Evolutionary conservation across 1,140 invertebrate species (phyloP).

Genomic region (Lepidurus couesii): DNA sequence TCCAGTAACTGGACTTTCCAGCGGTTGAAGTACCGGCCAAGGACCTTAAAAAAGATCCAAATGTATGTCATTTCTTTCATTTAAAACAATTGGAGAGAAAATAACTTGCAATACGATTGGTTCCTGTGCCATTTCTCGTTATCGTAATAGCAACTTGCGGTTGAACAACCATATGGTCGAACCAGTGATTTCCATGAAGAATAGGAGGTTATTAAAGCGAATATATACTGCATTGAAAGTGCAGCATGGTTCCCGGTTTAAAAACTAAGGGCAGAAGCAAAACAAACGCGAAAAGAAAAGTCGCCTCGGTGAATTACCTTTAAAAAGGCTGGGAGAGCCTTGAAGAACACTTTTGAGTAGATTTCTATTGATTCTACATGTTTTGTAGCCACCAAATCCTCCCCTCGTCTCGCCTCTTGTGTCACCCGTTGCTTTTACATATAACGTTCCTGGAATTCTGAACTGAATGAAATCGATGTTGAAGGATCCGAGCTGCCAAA

Average conservation of each 20-base stretch:
- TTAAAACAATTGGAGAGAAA: too few relatives aligned
- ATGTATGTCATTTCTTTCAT: too few relatives aligned
- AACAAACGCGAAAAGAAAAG: not conserved
- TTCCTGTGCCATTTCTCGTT: too few relatives aligned
- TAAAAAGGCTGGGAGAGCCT: not conserved
- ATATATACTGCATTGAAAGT: not conserved
- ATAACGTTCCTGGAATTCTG: too few relatives aligned
- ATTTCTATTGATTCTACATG: not conserved
- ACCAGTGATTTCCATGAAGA: not conserved
- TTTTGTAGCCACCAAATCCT: not conserved
- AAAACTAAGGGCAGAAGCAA: not conserved
- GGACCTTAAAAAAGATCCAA: too few relatives aligned
- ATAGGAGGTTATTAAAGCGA: not conserved
- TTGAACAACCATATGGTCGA: too few relatives aligned
- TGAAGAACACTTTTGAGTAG: not conserved
- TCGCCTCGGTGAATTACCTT: not conserved
- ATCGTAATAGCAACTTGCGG: too few relatives aligned
- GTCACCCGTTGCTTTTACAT: too few relatives aligned
- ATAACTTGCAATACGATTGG: too few relatives aligned
- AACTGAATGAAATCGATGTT: too few relatives aligned
- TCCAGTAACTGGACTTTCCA: not conserved
- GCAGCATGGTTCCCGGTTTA: not conserved
- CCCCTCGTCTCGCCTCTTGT: too few relatives aligned
- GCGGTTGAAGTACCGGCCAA: not conserved
- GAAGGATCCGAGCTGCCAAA: too few relatives aligned